A percentile compares a stretch with the other conserved stretches of the same genome.
These are phyloP conservation scores for Thryonomys swinderianus DNA, from an alignment of 2,113 vertebrate genomes.

Conservation along the genomic window DNA sequence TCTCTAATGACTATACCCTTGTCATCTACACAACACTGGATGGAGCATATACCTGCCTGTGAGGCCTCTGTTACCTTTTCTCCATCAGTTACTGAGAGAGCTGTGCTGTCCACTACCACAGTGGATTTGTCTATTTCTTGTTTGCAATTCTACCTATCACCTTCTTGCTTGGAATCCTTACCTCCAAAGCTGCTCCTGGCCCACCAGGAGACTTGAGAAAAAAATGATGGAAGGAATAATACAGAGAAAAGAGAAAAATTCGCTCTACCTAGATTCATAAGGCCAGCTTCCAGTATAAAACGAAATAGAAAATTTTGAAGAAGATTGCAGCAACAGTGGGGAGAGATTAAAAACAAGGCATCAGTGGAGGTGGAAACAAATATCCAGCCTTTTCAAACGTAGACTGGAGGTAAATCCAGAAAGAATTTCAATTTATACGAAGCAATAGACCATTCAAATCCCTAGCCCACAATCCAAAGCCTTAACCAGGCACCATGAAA, in stretches of 20 bases:
- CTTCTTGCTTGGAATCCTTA: neutral
- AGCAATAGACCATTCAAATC: constrained; percentile 64
- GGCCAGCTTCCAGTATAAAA: neutral
- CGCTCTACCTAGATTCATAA: neutral
- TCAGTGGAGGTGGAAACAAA: neutral
- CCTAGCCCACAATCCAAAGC: constrained; percentile 64
- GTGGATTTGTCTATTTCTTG: neutral
- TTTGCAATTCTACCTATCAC: neutral
- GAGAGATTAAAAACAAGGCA: constrained; percentile 1
- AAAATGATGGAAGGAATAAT: neutral
- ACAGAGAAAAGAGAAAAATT: neutral
- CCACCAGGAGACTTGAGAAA: neutral
- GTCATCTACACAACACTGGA: too few relatives aligned
- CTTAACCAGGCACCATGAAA: constrained; percentile 71
- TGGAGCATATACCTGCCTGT: neutral
- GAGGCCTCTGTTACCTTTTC: neutral
- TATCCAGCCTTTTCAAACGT: constrained; percentile 18
- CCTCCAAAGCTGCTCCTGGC: neutral
- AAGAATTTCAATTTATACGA: constrained; percentile 68
- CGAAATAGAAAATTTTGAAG: neutral
- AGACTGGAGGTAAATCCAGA: constrained; percentile 58
- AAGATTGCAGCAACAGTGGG: neutral
- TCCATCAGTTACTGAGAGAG: neutral
- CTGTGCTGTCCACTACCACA: neutral
- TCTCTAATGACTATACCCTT: neutral